Conservation (phyloP, 2,113 vertebrate genomes). For the Gavia stellata region DNA sequence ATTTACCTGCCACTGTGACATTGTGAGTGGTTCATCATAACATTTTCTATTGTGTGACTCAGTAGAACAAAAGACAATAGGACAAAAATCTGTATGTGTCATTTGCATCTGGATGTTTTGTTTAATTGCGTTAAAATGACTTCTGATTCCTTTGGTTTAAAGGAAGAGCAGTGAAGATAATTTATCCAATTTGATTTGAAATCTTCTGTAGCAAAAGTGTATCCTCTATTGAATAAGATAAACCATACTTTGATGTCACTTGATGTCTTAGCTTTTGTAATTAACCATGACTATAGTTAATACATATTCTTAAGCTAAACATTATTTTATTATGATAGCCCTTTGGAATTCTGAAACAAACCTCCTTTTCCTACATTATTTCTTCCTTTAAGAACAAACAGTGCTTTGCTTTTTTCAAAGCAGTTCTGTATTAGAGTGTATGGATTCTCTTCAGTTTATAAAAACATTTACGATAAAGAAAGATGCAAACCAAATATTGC, state of each 20-base stretch:
- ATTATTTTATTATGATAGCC: background rate
- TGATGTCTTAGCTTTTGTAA: background rate
- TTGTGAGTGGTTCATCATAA: background rate
- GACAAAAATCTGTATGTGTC: background rate
- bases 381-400: background rate
- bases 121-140: background rate
- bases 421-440: background rate
- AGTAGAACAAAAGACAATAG: slow-evolving; percentile 2
- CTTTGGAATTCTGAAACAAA: background rate
- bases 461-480: background rate
- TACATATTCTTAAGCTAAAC: background rate
- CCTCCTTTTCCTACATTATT: background rate
- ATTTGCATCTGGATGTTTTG: background rate
- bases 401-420: background rate
- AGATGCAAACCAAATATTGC: background rate
- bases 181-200: background rate
- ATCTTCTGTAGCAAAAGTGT: background rate
- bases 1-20: background rate
- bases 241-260: background rate
- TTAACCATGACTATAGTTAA: background rate
- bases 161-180: background rate
- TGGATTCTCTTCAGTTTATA: background rate
- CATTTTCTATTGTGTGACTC: slow-evolving; percentile 9
- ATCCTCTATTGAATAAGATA: background rate
- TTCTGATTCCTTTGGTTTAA: background rate